Conservation (phyloP, 2,113 vertebrate genomes). For the Xenopus borealis region DNA sequence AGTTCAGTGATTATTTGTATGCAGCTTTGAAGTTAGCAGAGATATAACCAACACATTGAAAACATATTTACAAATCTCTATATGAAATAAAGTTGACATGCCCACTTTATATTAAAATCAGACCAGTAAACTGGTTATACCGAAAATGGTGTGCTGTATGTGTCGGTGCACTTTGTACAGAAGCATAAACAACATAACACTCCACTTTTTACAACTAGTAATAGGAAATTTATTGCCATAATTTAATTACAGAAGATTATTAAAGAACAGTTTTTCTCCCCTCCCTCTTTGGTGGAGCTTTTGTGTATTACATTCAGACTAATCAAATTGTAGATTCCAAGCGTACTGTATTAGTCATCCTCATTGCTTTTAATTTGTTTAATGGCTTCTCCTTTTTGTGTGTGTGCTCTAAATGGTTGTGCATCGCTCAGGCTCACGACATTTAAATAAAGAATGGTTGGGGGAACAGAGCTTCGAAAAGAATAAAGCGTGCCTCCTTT, state of each 20-base stretch:
- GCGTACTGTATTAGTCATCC: constrained; percentile 73
- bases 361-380: constrained; percentile 79
- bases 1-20: no score
- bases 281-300: constrained; percentile 66
- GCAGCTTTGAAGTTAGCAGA: no score
- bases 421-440: constrained; percentile 61
- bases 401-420: constrained; percentile 57
- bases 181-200: no score
- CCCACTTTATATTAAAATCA: no score
- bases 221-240: constrained; percentile 75
- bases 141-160: no score
- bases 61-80: no score
- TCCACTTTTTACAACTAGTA: constrained; percentile 62
- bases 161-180: no score
- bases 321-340: constrained; percentile 80
- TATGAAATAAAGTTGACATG: no score
- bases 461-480: constrained; percentile 64
- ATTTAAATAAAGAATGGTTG: constrained; percentile 72
- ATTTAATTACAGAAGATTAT: constrained; percentile 76
- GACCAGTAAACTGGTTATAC: no score
- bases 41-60: no score
- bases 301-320: constrained; percentile 78
- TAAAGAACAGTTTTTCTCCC: constrained; percentile 70
- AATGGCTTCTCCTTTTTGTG: constrained; percentile 63
- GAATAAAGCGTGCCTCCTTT: constrained; percentile 72